phyloP scores from a whole-genome alignment of 2,113 vertebrate genomes.

The Carassius carassius region DNA sequence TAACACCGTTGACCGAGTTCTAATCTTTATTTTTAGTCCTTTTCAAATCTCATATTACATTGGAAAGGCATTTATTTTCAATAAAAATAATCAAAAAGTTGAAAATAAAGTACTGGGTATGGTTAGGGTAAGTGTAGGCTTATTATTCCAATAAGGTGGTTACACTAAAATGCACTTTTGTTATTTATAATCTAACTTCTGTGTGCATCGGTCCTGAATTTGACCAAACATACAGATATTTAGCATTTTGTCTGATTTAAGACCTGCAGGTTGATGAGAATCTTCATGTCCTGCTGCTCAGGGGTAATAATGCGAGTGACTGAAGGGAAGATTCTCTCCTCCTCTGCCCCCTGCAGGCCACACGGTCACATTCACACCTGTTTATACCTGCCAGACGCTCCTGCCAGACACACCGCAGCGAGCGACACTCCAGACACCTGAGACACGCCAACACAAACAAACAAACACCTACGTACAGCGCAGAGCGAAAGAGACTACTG shows the following conservation, averaged over 20 bases:
- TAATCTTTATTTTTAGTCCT: too few species aligned
- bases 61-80: too few species aligned
- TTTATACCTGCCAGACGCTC: slow-evolving; percentile 40
- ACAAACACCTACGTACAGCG: slow-evolving; percentile 18
- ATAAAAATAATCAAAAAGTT: too few species aligned
- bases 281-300: background rate
- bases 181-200: too few species aligned
- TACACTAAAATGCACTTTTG: too few species aligned
- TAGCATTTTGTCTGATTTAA: background rate
- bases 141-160: too few species aligned
- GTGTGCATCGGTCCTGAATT: too few species aligned
- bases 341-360: background rate
- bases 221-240: too few species aligned
- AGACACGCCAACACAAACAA: slow-evolving; percentile 12
- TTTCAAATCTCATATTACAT: background rate
- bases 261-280: background rate
- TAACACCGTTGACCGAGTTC: too few species aligned
- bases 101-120: too few species aligned
- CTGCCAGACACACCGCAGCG: background rate
- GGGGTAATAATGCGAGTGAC: background rate
- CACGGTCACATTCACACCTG: slow-evolving; percentile 46
- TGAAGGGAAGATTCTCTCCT: background rate
- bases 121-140: too few species aligned
- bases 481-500: too few species aligned
- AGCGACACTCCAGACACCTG: background rate